Base-by-base conservation (phyloP, 1,140 invertebrate genomes). In the Penaeus japonicus region DNA sequence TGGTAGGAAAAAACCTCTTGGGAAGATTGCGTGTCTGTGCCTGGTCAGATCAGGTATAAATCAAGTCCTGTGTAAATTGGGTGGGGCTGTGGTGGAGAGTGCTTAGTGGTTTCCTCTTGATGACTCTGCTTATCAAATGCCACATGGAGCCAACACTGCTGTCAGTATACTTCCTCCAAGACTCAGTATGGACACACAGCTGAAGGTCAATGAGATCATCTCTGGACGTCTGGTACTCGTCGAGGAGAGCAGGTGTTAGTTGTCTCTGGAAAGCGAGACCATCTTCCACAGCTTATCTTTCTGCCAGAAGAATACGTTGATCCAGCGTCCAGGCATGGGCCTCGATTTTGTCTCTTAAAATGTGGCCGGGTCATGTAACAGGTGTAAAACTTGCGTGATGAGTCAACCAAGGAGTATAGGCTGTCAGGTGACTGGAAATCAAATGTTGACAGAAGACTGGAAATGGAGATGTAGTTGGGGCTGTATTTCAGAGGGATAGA, bases 11-110 rank as follows among this genome's bases (percentile, higher is more conserved):
- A 30, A 10, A 30, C 53, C n/a, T 81, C 2, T 65, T 27, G 20
- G 85, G 85, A 35, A 80, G 30, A 24, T 80, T 80, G 30, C 27
- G 2, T 10, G 10, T 15, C 57, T 81, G 73, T 32, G 59, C 4
- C n/a, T 84, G 65, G 35, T 24, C 82, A 24, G 70, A 79, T 75
- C 85, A 87, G 20, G 27, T 24, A n/a, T 15, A 32, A n/a, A 81
- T 35, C 10, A 87, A 54, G 15, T 80, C 62, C 30, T 85, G 70
- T 7, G 84, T 39, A 53, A 54, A 54, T 24, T 80, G 39, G 18
- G 18, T 3, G 15, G 86, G 86, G 35, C 81, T 87, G 78, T 84
- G 86, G 86, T 87, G 54, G 30, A 84, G 81, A 30, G 53, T 55
- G 35, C 86, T 84, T 17, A 78, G 32, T 20, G 86, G 27, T 39